Evolutionary conservation across 2,888 invertebrate species (phyloP).

Genomic region (Ernsta delagoae): DNA sequence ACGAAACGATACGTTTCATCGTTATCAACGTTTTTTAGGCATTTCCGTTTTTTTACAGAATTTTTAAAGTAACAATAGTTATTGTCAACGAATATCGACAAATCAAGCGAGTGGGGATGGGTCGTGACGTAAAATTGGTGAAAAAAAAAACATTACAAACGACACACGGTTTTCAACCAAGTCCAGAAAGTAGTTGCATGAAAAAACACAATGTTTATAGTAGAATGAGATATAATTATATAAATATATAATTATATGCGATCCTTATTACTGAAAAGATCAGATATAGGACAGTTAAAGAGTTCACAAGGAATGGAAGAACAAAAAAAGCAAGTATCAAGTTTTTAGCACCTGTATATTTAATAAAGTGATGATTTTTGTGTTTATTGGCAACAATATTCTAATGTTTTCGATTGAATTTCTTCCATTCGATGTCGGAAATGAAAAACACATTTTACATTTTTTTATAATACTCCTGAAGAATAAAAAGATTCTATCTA

Average conservation of each 20-base stretch:
- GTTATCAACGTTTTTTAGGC: neutral
- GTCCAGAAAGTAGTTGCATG: conserved; percentile 62
- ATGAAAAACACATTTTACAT: neutral
- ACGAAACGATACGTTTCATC: no score
- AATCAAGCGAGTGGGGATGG: conserved; percentile 44
- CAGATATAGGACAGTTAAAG: conserved; percentile 40
- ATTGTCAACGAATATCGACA: conserved; percentile 25
- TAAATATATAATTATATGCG: conserved; percentile 54
- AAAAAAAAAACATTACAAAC: conserved; percentile 63
- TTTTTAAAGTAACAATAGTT: neutral
- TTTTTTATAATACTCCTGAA: neutral
- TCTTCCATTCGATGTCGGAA: neutral
- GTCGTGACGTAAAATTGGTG: conserved; percentile 51
- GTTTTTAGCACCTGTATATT: no score
- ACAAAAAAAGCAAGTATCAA: no score
- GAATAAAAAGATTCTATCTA: neutral
- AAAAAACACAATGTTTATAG: conserved; percentile 54
- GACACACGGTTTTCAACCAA: conserved; percentile 55
- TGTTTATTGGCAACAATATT: no score
- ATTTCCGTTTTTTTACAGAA: neutral
- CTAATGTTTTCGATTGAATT: no score
- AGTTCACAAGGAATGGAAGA: conserved; percentile 40
- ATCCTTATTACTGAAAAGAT: conserved; percentile 49
- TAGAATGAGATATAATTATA: conserved; percentile 41
- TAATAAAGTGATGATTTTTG: no score